Evolutionary conservation across 2,113 vertebrate genomes (phyloP).

Genomic region (Caracal caracal): DNA sequence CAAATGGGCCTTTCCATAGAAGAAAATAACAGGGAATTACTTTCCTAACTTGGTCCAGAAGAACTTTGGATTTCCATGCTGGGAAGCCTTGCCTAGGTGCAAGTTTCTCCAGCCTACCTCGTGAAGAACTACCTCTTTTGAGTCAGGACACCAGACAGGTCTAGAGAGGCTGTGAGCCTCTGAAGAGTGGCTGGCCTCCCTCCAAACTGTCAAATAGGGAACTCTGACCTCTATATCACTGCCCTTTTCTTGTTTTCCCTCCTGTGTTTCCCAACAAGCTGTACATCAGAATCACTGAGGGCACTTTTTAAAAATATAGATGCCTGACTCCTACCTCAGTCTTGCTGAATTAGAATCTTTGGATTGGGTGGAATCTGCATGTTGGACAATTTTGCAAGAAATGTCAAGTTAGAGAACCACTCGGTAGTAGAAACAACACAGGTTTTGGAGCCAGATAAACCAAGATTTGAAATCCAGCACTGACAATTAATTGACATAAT

Average conservation of each 20-base stretch:
- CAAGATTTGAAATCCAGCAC: constrained; percentile 6
- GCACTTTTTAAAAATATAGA: background rate
- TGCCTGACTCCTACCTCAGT: background rate
- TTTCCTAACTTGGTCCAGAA: background rate
- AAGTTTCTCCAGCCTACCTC: background rate
- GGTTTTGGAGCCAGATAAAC: background rate
- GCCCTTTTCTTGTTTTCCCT: background rate
- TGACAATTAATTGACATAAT: constrained; percentile 54
- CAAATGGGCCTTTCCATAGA: background rate
- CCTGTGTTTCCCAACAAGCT: background rate
- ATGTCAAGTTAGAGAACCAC: background rate
- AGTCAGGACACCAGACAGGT: background rate
- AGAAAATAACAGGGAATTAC: background rate
- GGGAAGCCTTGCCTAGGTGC: background rate
- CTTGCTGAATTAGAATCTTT: background rate
- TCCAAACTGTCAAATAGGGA: background rate
- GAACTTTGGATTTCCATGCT: background rate
- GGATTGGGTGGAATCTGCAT: background rate
- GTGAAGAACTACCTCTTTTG: background rate
- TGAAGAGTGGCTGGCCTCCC: background rate
- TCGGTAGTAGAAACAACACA: background rate
- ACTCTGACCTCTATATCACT: background rate
- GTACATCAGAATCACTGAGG: background rate
- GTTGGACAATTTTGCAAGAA: background rate
- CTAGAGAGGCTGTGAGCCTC: background rate